A percentile compares a stretch with the other conserved stretches of the same genome.
Evolutionary conservation across 2,797 vertebrate species (phyloP).

Genomic region (Parambassis ranga): DNA sequence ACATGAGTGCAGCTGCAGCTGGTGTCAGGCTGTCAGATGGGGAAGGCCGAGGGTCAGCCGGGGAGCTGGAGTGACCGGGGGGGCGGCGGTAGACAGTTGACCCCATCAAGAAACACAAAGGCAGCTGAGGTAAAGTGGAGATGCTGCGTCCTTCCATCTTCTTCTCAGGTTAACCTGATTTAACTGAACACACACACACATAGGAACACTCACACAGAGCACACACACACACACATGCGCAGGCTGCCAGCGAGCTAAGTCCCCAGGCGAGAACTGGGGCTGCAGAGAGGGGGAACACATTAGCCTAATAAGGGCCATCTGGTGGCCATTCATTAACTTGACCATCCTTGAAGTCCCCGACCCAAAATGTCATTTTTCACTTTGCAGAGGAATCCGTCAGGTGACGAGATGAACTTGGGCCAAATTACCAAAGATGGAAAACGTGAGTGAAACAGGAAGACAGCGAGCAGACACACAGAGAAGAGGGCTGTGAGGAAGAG

Average conservation of each 20-base stretch:
- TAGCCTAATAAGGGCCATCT: slow-evolving; percentile 87
- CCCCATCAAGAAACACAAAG: slow-evolving; percentile 51
- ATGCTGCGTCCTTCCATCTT: slow-evolving; percentile 49
- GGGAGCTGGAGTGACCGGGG: slow-evolving; percentile 31
- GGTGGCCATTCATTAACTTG: slow-evolving; percentile 85
- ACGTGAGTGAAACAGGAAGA: slow-evolving; percentile 22
- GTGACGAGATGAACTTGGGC: slow-evolving; percentile 71
- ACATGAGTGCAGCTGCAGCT: slow-evolving; percentile 2
- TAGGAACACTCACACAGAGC: neutral
- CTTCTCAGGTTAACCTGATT: slow-evolving; percentile 68
- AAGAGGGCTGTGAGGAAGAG: neutral
- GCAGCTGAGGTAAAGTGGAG: slow-evolving; percentile 28
- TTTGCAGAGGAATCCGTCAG: slow-evolving; percentile 68
- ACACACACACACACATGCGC: slow-evolving; percentile 8
- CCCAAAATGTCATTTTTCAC: slow-evolving; percentile 83
- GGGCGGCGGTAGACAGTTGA: slow-evolving; percentile 44
- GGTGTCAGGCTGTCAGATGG: slow-evolving; percentile 48
- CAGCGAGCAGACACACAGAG: slow-evolving; percentile 11
- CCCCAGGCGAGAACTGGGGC: slow-evolving; percentile 70
- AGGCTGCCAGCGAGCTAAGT: slow-evolving; percentile 64
- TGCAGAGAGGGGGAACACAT: slow-evolving; percentile 76
- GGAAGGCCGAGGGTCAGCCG: slow-evolving; percentile 42
- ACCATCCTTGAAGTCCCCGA: slow-evolving; percentile 82
- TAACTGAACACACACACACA: slow-evolving; percentile 38
- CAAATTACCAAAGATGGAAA: slow-evolving; percentile 72